Evolutionary conservation across 92 coral and sea anemone species (phyloP).

Genomic region (Porites divaricata): DNA sequence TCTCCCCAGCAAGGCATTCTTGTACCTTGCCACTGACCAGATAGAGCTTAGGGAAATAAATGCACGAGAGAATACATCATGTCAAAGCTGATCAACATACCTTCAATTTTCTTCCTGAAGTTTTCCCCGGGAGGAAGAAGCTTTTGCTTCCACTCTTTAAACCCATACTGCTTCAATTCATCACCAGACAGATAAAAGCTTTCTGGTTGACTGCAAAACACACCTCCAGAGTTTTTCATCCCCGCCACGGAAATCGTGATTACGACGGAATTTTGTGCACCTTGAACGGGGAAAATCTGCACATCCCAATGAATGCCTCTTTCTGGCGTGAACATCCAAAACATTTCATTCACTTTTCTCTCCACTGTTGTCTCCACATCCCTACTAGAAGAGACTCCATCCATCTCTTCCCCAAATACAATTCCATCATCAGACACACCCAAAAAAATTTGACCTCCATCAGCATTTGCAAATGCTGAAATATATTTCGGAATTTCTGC

Average conservation of each 20-base stretch:
- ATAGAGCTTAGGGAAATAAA: no score
- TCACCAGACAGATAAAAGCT: neutral
- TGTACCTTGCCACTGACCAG: no score
- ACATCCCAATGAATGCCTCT: slow-evolving; percentile 5
- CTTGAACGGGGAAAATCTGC: neutral
- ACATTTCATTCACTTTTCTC: neutral
- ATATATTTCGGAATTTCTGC: no score
- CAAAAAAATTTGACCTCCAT: neutral
- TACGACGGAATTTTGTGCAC: neutral
- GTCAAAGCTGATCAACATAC: no score
- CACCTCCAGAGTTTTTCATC: neutral
- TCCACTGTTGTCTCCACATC: neutral
- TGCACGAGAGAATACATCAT: no score
- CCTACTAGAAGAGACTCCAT: neutral
- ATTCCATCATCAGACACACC: neutral
- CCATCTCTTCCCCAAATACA: neutral
- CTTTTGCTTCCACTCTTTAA: neutral
- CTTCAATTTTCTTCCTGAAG: no score
- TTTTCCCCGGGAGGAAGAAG: neutral
- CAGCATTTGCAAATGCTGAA: neutral
- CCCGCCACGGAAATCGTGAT: neutral
- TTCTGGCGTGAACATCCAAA: no score
- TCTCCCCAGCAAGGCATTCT: no score
- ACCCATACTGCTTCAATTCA: neutral
- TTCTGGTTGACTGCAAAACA: neutral